phyloP scores from a whole-genome alignment of 2,113 vertebrate genomes.

The Jacana jacana region DNA sequence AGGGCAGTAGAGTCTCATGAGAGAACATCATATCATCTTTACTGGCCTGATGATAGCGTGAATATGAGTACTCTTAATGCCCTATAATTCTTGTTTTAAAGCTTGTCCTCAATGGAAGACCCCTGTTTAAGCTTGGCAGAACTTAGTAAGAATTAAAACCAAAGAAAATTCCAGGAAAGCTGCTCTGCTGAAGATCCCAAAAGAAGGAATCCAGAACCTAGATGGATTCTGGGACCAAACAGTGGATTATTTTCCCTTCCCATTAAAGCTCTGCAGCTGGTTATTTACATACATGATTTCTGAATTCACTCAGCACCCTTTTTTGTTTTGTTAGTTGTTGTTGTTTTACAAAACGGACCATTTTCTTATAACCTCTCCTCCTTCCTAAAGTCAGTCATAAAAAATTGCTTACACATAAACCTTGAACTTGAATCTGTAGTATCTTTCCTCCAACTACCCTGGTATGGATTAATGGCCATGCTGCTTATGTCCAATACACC shows the following conservation, averaged over 20 bases:
- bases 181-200: neutral
- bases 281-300: neutral
- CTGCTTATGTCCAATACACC: neutral
- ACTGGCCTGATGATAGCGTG: neutral
- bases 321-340: neutral
- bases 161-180: neutral
- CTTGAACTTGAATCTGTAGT: neutral
- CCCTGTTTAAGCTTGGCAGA: neutral
- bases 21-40: neutral
- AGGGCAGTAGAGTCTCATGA: neutral
- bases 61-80: neutral
- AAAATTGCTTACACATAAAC: neutral
- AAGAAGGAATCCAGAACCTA: neutral
- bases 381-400: neutral
- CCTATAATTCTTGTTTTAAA: neutral
- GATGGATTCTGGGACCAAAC: neutral
- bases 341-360: neutral
- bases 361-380: neutral
- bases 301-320: neutral
- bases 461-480: neutral
- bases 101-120: neutral
- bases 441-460: neutral
- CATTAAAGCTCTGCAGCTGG: neutral
- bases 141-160: neutral
- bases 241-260: neutral